phyloP scores from a whole-genome alignment of 2,113 vertebrate genomes.

The Rhynchomys soricoides region DNA sequence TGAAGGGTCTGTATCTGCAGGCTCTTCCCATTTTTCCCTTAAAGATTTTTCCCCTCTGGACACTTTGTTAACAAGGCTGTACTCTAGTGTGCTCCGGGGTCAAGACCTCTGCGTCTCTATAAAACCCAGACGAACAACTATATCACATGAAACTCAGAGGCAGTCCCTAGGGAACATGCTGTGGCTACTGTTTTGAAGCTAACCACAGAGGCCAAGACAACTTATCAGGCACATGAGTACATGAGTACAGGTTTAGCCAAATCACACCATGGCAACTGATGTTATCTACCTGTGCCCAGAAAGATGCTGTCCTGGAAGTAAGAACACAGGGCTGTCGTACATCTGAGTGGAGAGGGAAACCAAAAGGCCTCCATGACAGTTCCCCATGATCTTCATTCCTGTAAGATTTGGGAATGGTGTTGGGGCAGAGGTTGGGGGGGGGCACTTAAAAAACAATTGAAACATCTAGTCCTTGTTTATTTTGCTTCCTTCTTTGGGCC shows the following conservation, averaged over 20 bases:
- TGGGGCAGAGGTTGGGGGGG: neutral
- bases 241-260: neutral
- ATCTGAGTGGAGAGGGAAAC: neutral
- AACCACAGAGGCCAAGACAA: neutral
- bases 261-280: neutral
- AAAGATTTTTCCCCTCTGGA: neutral
- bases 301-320: neutral
- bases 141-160: neutral
- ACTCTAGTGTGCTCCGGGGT: conserved; percentile 61
- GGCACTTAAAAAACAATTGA: conserved; percentile 52
- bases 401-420: neutral
- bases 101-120: conserved; percentile 70
- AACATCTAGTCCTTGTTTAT: conserved; percentile 55
- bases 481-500: conserved; percentile 64
- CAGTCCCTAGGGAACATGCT: conserved; percentile 24
- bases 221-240: neutral
- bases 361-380: neutral
- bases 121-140: conserved; percentile 68
- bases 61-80: conserved; percentile 66
- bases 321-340: neutral
- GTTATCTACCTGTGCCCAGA: neutral
- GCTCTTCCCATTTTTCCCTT: conserved; percentile 54
- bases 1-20: conserved; percentile 10
- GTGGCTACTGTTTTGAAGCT: conserved; percentile 67
- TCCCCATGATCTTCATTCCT: neutral